Evolutionary conservation across 2,113 vertebrate species (phyloP), one percentile per base, ranked within the genome.

Genomic region (Chlorocebus sabaeus): DNA sequence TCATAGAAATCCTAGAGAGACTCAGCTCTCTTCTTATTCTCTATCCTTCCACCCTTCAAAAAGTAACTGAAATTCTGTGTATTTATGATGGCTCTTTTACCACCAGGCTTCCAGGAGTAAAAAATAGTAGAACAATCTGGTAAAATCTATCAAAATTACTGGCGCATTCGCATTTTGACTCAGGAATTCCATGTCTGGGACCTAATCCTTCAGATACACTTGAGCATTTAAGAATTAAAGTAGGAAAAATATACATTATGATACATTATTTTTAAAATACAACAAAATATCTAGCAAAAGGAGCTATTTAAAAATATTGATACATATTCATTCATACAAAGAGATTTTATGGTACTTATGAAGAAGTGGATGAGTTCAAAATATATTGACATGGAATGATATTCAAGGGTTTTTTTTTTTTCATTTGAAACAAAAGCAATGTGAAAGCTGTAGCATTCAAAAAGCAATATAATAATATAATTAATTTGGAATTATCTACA

Each of bases 321-420:
- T n/a, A 6, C 61, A 14, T 16, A 40, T 43, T 30, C 20, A 17
- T 48, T 30, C 25, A 11, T 16, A 30, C 18, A 43, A 72, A n/a
- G 4, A 6, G 30, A 50, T 30, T 35, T 43, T 43, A 57, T 30
- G 12, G 8, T 43, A 40, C 38, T 61, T 81, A 11, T 52, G 55
- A 75, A 27, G 50, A 52, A 48, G 68, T 40, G 17, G 12, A 5
- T 13, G 43, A 32, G 17, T 48, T 84, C 32, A 68, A 89, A 93
- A 38, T 45, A 3, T 22, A 25, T 8, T 72, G 35, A 5, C 32
- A 30, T 11, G 52, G 3, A 61, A 91, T 78, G 17, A 91, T 35
- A 57, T 2, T 0, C 12, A 76, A 30, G 0, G 32, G 8, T 22
- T 2, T 32, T n/a, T 64, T 6, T 20, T 3, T 25, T 35, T 59